A percentile compares a stretch with the other conserved stretches of the same genome.
Conservation (phyloP, 37 sponge, comb jelly and placozoan genomes). For the Eunapius fragilis region DNA sequence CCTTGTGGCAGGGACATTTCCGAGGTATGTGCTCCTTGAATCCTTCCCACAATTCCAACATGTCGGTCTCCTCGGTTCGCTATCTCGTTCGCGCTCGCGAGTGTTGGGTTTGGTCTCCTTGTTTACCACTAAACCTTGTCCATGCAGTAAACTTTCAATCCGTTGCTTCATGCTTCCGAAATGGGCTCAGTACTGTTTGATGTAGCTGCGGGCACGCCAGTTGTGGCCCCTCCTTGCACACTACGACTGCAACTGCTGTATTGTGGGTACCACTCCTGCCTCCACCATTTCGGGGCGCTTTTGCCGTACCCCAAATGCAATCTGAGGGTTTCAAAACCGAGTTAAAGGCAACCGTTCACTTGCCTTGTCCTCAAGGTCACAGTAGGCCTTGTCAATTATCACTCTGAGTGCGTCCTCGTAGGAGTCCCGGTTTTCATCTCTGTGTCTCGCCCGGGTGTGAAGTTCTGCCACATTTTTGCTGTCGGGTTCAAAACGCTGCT, state of each 20-base stretch:
- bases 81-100: too few relatives aligned
- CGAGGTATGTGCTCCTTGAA: too few relatives aligned
- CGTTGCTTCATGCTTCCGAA: too few relatives aligned
- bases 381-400: slow-evolving; percentile 10
- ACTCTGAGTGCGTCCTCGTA: slow-evolving; percentile 3
- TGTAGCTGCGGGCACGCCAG: too few relatives aligned
- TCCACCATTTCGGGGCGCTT: background rate
- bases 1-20: too few relatives aligned
- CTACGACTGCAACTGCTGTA: slow-evolving; percentile 8
- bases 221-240: too few relatives aligned
- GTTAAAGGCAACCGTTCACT: slow-evolving; percentile 9
- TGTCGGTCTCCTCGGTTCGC: too few relatives aligned
- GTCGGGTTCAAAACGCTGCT: slow-evolving; percentile 25
- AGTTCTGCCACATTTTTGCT: slow-evolving; percentile 12
- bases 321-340: background rate
- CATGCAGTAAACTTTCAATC: too few relatives aligned
- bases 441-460: background rate
- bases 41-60: too few relatives aligned
- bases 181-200: too few relatives aligned
- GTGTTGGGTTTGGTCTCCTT: too few relatives aligned
- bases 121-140: too few relatives aligned
- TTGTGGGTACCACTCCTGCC: slow-evolving; percentile 20
- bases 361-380: background rate
- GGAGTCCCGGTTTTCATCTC: slow-evolving; percentile 14
- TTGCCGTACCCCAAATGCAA: slow-evolving; percentile 19